Percentiles rank a stretch among this genome's conserved stretches.
Evolutionary conservation across 2,113 vertebrate genomes (phyloP).

Genomic region (Poeciliopsis retropinna): DNA sequence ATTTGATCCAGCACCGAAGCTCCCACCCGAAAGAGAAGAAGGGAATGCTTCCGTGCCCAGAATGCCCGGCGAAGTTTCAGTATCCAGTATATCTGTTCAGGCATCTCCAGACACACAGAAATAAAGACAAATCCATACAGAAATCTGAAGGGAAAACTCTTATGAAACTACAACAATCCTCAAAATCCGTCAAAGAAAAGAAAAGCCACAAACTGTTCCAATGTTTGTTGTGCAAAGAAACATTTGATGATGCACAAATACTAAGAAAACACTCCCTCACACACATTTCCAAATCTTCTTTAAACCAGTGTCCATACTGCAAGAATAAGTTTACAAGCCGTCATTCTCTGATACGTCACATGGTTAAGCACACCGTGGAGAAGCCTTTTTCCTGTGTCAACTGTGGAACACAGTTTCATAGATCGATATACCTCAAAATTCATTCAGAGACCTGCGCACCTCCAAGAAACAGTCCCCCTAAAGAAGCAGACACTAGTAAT

Average conservation of each 20-base stretch:
- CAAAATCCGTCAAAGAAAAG: slow-evolving; percentile 33
- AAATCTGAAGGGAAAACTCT: slow-evolving; percentile 3
- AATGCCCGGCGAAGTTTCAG: slow-evolving; percentile 71
- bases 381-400: slow-evolving; percentile 69
- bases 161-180: slow-evolving; percentile 12
- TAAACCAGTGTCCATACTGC: slow-evolving; percentile 78
- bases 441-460: slow-evolving; percentile 65
- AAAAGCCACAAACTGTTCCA: slow-evolving; percentile 16
- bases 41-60: slow-evolving; percentile 77
- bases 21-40: slow-evolving; percentile 70
- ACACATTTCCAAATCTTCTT: slow-evolving; percentile 63
- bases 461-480: not conserved
- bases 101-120: slow-evolving; percentile 69
- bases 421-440: slow-evolving; percentile 46
- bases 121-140: slow-evolving; percentile 13
- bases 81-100: slow-evolving; percentile 70
- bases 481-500: not conserved
- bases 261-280: slow-evolving; percentile 72
- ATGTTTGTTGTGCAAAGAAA: slow-evolving; percentile 73
- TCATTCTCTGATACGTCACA: slow-evolving; percentile 71
- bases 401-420: slow-evolving; percentile 74
- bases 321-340: slow-evolving; percentile 55
- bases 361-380: slow-evolving; percentile 73
- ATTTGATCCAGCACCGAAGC: slow-evolving; percentile 77
- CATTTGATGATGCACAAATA: slow-evolving; percentile 57